Evolutionary conservation across 2,113 vertebrate species (phyloP).

Genomic region (Bambusicola thoracicus): DNA sequence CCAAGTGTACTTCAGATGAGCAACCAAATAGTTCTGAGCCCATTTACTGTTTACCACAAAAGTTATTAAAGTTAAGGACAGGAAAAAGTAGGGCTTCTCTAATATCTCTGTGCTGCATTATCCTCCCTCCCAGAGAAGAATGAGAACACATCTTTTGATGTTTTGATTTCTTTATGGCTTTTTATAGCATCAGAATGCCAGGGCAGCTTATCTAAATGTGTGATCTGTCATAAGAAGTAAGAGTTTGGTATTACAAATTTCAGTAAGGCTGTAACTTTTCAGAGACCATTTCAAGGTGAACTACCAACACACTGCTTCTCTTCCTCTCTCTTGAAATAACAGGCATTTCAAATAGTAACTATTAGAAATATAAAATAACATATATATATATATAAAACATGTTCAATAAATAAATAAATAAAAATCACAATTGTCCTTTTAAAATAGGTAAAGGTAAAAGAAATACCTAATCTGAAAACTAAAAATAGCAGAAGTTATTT

Average conservation of each 20-base stretch:
- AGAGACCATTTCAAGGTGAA: background rate
- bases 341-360: background rate
- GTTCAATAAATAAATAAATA: background rate
- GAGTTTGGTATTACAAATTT: background rate
- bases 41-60: background rate
- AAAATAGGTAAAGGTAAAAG: conserved; percentile 46
- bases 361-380: too few species aligned
- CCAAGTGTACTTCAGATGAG: background rate
- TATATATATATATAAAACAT: too few species aligned
- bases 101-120: background rate
- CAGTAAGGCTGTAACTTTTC: background rate
- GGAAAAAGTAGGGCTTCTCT: conserved; percentile 22
- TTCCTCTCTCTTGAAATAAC: background rate
- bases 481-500: conserved; percentile 9
- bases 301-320: background rate
- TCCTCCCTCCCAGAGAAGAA: background rate
- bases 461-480: conserved; percentile 14
- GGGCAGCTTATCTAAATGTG: background rate
- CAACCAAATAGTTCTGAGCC: background rate
- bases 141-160: conserved; percentile 2
- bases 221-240: background rate
- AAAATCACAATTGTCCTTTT: background rate
- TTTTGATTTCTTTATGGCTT: background rate
- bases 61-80: background rate
- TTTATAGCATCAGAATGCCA: background rate